A percentile compares a stretch with the other conserved stretches of the same genome.
Evolutionary conservation across 2,797 vertebrate species (phyloP).

Genomic region (Trematomus bernacchii): DNA sequence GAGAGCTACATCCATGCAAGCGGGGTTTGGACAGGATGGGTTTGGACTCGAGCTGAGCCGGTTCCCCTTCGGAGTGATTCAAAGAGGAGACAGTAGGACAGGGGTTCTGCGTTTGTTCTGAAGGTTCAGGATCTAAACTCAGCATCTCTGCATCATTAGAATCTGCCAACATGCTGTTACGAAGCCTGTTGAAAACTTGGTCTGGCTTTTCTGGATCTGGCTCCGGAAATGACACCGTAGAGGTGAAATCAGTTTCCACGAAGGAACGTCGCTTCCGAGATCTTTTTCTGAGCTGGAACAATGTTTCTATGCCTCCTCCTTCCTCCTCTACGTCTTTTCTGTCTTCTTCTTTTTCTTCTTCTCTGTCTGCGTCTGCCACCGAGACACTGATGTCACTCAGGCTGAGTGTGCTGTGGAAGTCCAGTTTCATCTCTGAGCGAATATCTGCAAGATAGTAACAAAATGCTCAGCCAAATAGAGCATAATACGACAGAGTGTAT

Average conservation of each 20-base stretch:
- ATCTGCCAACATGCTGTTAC: constrained; percentile 39
- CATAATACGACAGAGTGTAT: neutral
- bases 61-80: constrained; percentile 82
- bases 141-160: constrained; percentile 54
- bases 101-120: constrained; percentile 71
- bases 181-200: constrained; percentile 30
- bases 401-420: constrained; percentile 58
- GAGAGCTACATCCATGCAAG: constrained; percentile 11
- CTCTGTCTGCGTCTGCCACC: constrained; percentile 44
- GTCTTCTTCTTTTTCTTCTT: constrained; percentile 27
- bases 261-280: constrained; percentile 86
- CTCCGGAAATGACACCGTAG: constrained; percentile 84
- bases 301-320: constrained; percentile 59
- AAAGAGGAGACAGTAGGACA: constrained; percentile 82
- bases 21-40: constrained; percentile 73
- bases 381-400: constrained; percentile 70
- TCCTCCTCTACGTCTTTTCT: constrained; percentile 27
- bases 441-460: constrained; percentile 63
- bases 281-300: constrained; percentile 76
- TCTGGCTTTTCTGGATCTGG: constrained; percentile 56
- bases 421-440: constrained; percentile 58
- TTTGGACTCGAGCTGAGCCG: constrained; percentile 85
- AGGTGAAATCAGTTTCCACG: constrained; percentile 85
- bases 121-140: constrained; percentile 75
- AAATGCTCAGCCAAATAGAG: neutral